These are phyloP conservation scores for Osmerus eperlanus DNA, from an alignment of 2,113 vertebrate species.

Conservation along the genomic window DNA sequence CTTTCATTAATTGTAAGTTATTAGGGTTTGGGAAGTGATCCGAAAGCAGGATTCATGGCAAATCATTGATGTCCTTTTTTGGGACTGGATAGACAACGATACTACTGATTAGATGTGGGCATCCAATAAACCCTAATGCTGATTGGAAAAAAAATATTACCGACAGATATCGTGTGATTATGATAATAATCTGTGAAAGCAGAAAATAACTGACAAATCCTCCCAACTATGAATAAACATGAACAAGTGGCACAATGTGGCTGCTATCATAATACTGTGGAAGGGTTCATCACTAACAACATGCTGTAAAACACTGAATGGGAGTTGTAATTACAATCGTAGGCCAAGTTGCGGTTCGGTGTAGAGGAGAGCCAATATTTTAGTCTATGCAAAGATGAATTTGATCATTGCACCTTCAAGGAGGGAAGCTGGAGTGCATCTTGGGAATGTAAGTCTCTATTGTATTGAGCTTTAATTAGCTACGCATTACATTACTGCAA, in stretches of 20 bases:
- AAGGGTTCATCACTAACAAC: background rate
- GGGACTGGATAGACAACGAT: background rate
- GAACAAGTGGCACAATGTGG: no score
- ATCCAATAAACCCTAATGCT: no score
- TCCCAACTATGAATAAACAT: no score
- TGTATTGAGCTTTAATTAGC: constrained; percentile 45
- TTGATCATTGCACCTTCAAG: constrained; percentile 41
- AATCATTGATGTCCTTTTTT: background rate
- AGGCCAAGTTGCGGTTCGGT: background rate
- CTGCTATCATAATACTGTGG: background rate
- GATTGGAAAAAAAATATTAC: no score
- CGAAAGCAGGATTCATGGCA: background rate
- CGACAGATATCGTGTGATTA: no score
- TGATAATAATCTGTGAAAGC: no score
- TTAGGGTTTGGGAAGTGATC: background rate
- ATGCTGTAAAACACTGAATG: background rate
- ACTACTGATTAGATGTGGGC: no score
- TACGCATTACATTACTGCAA: constrained; percentile 49
- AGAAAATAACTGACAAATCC: no score
- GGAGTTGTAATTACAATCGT: constrained; percentile 1
- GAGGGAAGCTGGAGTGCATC: constrained; percentile 29
- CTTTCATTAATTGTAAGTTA: background rate
- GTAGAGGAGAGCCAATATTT: background rate
- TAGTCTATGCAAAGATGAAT: constrained; percentile 9
- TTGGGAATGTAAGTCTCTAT: constrained; percentile 48